phyloP scores from a whole-genome alignment of 2,888 invertebrate genomes.

The Sipunculus nudus region DNA sequence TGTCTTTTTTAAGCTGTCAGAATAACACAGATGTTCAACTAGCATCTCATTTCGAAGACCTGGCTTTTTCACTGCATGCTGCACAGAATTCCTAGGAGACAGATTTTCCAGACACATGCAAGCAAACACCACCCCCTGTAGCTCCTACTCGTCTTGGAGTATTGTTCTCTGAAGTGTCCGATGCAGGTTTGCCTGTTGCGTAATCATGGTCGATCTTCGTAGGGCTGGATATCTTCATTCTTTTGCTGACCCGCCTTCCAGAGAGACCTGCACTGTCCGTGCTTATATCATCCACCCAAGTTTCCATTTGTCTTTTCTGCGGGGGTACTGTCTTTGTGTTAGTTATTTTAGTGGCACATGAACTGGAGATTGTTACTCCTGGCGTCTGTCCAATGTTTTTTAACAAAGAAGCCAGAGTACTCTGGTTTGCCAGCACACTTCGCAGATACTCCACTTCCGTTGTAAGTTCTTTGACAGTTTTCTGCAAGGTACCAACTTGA shows the following conservation, averaged over 20 bases:
- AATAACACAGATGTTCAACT: no score
- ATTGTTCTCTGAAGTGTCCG: no score
- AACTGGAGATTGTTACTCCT: not conserved
- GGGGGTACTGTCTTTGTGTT: no score
- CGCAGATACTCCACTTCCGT: constrained; percentile 55
- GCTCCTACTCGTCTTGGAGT: no score
- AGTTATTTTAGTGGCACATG: not conserved
- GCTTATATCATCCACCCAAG: no score
- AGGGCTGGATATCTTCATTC: no score
- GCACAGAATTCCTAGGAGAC: constrained; percentile 58
- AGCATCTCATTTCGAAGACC: not conserved
- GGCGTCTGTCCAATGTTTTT: constrained; percentile 47
- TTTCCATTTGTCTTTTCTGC: not conserved
- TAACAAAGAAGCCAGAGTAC: constrained; percentile 50
- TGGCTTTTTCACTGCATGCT: constrained; percentile 7
- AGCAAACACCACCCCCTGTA: constrained; percentile 50
- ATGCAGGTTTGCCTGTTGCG: no score
- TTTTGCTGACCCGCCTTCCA: no score
- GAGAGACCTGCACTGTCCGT: no score
- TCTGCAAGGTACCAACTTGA: constrained; percentile 14
- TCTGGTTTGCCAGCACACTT: constrained; percentile 56
- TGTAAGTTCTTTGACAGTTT: constrained; percentile 36
- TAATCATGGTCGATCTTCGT: no score
- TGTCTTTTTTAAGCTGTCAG: no score
- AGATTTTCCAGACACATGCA: constrained; percentile 52